phyloP scores from a whole-genome alignment of 2,797 vertebrate genomes.

The Labeo calbasu region DNA sequence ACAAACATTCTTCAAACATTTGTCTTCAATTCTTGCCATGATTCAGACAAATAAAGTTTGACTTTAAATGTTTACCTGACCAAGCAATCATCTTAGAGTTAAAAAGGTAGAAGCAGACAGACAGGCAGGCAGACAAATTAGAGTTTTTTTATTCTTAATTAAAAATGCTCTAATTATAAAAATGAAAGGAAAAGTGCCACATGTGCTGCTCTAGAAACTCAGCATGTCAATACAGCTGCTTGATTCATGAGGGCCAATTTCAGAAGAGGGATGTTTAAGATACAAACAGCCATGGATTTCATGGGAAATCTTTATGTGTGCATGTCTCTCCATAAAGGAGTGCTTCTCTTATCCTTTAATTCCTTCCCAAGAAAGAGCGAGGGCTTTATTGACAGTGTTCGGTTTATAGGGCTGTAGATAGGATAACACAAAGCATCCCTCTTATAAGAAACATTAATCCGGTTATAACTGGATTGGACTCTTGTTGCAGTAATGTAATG shows the following conservation, averaged over 20 bases:
- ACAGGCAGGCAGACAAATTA: background rate
- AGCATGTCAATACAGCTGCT: conserved; percentile 64
- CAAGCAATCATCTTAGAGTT: background rate
- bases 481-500: conserved; percentile 30
- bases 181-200: conserved; percentile 34
- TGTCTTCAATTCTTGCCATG: background rate
- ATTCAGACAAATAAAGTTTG: background rate
- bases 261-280: conserved; percentile 59
- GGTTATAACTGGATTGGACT: conserved; percentile 56
- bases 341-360: conserved; percentile 67
- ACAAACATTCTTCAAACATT: background rate
- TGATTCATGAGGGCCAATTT: conserved; percentile 69
- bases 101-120: background rate
- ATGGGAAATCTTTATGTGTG: conserved; percentile 73
- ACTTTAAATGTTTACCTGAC: background rate
- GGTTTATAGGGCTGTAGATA: conserved; percentile 61
- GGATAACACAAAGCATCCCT: conserved; percentile 60
- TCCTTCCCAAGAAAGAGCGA: conserved; percentile 58
- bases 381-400: conserved; percentile 66
- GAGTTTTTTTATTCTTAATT: background rate
- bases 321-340: conserved; percentile 69
- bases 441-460: conserved; percentile 60
- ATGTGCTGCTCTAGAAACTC: conserved; percentile 52
- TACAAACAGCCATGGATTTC: conserved; percentile 63
- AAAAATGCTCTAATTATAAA: background rate